These are phyloP conservation scores for Sebastes alutus DNA, from an alignment of 2,797 vertebrate genomes.

Conservation along the genomic window DNA sequence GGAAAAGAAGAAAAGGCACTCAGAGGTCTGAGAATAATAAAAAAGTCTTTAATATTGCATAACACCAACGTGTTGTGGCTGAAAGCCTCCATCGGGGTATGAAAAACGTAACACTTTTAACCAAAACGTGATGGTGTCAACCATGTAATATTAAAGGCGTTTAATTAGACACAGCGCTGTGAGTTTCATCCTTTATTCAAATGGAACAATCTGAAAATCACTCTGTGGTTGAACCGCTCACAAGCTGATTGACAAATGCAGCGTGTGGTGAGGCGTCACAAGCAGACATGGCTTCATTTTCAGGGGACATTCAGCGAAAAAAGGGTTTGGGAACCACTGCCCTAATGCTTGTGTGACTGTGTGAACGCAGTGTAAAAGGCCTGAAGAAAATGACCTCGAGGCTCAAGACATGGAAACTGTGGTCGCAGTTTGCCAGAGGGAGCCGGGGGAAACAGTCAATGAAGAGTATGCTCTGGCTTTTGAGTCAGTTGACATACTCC, in stretches of 20 bases:
- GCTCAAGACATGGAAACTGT: slow-evolving; percentile 69
- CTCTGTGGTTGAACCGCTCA: neutral
- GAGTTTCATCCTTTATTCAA: neutral
- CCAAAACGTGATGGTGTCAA: neutral
- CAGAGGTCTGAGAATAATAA: neutral
- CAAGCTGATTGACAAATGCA: neutral
- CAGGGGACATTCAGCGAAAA: neutral
- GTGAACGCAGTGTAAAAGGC: slow-evolving; percentile 1
- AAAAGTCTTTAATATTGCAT: neutral
- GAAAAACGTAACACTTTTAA: neutral
- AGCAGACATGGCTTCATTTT: neutral
- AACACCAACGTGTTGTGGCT: neutral
- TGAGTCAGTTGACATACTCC: slow-evolving; percentile 53
- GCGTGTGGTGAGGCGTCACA: neutral
- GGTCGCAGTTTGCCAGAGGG: slow-evolving; percentile 42
- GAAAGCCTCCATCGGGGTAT: neutral
- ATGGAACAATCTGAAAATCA: neutral
- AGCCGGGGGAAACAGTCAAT: slow-evolving; percentile 49
- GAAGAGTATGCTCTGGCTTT: slow-evolving; percentile 70
- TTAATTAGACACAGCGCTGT: neutral
- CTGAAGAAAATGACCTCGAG: slow-evolving; percentile 41
- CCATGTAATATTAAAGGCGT: neutral
- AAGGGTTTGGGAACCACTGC: neutral
- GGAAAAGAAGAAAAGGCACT: neutral
- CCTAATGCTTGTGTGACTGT: neutral